Base-by-base conservation (phyloP, 2,113 vertebrate species). In the Phyllostomus hastatus region DNA sequence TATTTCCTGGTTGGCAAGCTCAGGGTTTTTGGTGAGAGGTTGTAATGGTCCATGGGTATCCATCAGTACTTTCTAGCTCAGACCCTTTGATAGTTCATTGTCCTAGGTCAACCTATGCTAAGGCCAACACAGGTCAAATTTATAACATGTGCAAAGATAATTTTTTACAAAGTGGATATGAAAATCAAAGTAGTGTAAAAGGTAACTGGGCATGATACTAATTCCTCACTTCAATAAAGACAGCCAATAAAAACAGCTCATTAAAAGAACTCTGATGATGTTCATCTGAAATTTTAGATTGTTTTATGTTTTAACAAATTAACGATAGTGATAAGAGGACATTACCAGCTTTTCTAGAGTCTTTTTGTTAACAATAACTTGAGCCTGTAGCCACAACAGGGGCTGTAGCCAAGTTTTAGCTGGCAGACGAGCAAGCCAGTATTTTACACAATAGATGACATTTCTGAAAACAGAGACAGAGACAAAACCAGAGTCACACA, bases 151-250 rank as follows among this genome's bases (percentile, higher is more conserved):
- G 48, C 11, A 95, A 98, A 97, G 94, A 93, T 86, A 46, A 43
- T 89, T 50, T 52, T 52, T 97, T 81, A 86, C 33, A 33, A 19
- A 31, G 28, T 76, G 43, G 97, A 95, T 88, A 90, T 66, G 57
- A 95, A 93, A 97, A 88, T 52, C 33, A 95, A 95, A 92, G 70
- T 61, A 96, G 81, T 88, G 96, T 96, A 96, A 97, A 97, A 97
- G 94, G 94, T 94, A 95, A 97, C 96, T 95, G 96, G 97, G 95
- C 96, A 98, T 97, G 66, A 88, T 98, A 97, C 95, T 97, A 98
- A 95, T 75, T 96, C 89, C 97, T 97, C 83, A 95, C 76, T 97
- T 97, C 95, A 94, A 97, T 97, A 96, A 98, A 97, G 93, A 97
- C 61, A 98, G 93, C 86, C 50, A 97, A 97, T 96, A 97, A 97